These are phyloP conservation scores for Pampus argenteus DNA, from an alignment of 2,797 vertebrate genomes.

Conservation along the genomic window DNA sequence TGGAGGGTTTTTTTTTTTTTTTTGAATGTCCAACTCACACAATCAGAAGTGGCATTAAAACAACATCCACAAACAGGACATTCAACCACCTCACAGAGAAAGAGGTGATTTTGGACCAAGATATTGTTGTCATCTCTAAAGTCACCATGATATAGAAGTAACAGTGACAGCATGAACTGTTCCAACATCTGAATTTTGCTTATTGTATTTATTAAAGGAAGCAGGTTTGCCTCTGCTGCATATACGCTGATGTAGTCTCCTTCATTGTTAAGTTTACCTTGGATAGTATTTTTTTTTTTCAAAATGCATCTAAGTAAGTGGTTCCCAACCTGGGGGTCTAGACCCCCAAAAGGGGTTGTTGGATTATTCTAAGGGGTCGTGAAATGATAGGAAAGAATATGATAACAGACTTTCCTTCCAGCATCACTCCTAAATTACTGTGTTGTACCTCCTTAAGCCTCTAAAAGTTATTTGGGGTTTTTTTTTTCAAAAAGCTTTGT, in stretches of 20 bases:
- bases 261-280: conserved; percentile 28
- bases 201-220: neutral
- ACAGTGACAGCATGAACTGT: neutral
- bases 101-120: neutral
- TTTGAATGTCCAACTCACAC: neutral
- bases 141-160: conserved; percentile 8
- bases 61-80: neutral
- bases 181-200: conserved; percentile 1
- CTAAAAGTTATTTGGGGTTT: too few species aligned
- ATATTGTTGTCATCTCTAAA: neutral
- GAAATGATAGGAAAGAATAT: neutral
- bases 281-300: neutral
- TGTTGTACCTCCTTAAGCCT: too few species aligned
- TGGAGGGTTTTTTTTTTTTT: conserved; percentile 5
- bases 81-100: conserved; percentile 3
- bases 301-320: conserved; percentile 7
- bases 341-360: neutral
- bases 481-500: too few species aligned
- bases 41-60: neutral
- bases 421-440: neutral
- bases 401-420: neutral
- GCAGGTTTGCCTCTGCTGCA: conserved; percentile 11
- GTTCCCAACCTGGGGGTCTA: too few species aligned
- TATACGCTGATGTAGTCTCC: conserved; percentile 20
- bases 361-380: neutral